Base-by-base conservation (phyloP, 2,888 invertebrate genomes). In the Petrolisthes manimaculis region DNA sequence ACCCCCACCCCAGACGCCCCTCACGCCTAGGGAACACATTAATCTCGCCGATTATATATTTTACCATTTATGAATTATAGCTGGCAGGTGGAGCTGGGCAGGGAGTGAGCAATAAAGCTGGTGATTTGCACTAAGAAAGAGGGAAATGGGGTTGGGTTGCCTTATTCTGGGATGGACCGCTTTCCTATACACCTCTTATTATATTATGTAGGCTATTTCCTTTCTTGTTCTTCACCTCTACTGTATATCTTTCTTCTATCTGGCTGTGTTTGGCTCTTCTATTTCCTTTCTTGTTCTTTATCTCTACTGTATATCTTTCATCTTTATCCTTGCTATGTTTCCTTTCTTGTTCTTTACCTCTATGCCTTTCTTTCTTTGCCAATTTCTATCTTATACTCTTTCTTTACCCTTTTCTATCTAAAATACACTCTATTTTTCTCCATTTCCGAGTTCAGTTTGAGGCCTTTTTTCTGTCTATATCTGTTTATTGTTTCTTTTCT, bases 31-130 rank as follows among this genome's bases (percentile, higher is more conserved):
- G 53, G 61, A 75, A 84, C 56, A 51, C 77, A 77, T 84, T 84
- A 69, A 84, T 84, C 84, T 75, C 61, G 3, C 18, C 56, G 53
- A 84, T 74, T 77, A 84, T 84, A 84, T 84, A 84, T 84, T 61
- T 84, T 78, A 78, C 67, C 51, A 56, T 18, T 84, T 84, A 84
- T 84, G 84, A 54, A 78, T 84, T 77, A 67, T 71, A 71, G 12
- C 21, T 18, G 74, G 82, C 75, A 55, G 75, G 75, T 54, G 83
- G 69, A 37, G 53, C 18, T 77, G 77, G 77, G 77, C 51, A 8
- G 74, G 24, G 74, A 82, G 82, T 37, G 82, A 37, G 82, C 37
- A 69, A 69, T 67, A 69, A 69, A 69, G 69, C 69, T 18, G 82
- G 82, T 69, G 82, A 82, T 67, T 82, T 37, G 67, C 37, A 37